A percentile compares a stretch with the other conserved stretches of the same genome.
These are phyloP conservation scores for Gandaritis pyraliata DNA, from an alignment of 2,888 invertebrate genomes.

Conservation along the genomic window DNA sequence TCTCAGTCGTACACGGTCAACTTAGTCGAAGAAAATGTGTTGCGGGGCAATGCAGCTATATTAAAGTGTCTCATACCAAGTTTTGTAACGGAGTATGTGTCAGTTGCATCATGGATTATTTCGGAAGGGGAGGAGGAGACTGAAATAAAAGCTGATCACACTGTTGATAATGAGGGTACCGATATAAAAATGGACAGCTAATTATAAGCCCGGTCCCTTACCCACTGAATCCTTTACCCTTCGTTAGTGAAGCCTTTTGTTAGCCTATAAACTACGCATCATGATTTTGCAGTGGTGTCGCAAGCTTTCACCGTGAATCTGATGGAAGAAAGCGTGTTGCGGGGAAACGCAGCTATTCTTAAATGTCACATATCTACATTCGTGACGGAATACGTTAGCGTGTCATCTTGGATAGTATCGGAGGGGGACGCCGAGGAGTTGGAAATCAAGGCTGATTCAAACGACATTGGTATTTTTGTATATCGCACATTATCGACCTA, in stretches of 20 bases:
- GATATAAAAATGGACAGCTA: slow-evolving; percentile 28
- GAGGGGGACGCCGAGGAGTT: slow-evolving; percentile 82
- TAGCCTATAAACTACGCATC: slow-evolving; percentile 25
- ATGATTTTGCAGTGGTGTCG: slow-evolving; percentile 89
- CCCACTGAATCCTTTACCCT: slow-evolving; percentile 29
- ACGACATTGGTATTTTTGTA: slow-evolving; percentile 67
- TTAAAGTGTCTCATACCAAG: slow-evolving; percentile 93
- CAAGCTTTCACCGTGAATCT: slow-evolving; percentile 95
- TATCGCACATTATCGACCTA: slow-evolving; percentile 21
- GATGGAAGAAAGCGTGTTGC: slow-evolving; percentile 95
- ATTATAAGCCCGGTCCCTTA: slow-evolving; percentile 39
- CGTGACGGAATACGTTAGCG: slow-evolving; percentile 95
- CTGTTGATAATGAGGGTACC: slow-evolving; percentile 65
- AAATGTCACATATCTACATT: slow-evolving; percentile 97
- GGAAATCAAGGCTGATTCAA: slow-evolving; percentile 76
- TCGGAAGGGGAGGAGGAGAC: slow-evolving; percentile 82
- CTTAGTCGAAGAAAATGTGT: slow-evolving; percentile 93
- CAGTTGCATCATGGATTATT: slow-evolving; percentile 90
- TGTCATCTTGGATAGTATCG: slow-evolving; percentile 94
- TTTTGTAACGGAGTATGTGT: slow-evolving; percentile 93
- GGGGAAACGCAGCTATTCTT: slow-evolving; percentile 94
- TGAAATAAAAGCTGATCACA: slow-evolving; percentile 68
- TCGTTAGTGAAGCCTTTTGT: slow-evolving; percentile 12
- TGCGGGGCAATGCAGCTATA: slow-evolving; percentile 92
- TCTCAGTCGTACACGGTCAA: slow-evolving; percentile 91